Evolutionary conservation across 2,888 invertebrate genomes (phyloP), one percentile per base, ranked within the genome.

Genomic region (Scaptomyza caliginosa): DNA sequence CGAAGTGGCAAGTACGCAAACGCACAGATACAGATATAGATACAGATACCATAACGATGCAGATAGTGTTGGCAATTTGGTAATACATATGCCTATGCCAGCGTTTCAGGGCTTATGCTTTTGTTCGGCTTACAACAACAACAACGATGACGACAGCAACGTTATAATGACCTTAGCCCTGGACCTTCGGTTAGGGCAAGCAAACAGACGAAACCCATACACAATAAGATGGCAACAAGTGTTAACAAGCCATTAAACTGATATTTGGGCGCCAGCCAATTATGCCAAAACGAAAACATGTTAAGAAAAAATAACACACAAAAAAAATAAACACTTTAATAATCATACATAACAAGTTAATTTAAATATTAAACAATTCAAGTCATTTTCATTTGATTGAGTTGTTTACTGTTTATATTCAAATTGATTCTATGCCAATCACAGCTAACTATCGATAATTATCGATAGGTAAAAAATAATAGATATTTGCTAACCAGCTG

Each of bases 161-260:
- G 16, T 23, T 23, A 56, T 11, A 49, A 23, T 36, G 38, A 63
- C 71, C 67, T 67, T 71, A 54, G 46, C 46, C 45, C 26, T 51
- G 46, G 54, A 42, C 51, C 71, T 67, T 67, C 62, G 42, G 28
- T 28, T 21, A 36, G 16, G 45, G 36, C 52, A 49, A 56, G 30
- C 28, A 43, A 68, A 49, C 28, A 39, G 10, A 28, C 39, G 38
- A 17, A 36, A n/a, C 4, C 48, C 66, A 71, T 59, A 59, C 43
- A 34, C 17, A 65, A 70, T 71, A 49, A 38, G 66, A 45, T 60
- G 38, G 21, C 11, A 34, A 34, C 17, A 36, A 49, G 51, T 56
- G 55, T 66, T 66, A 66, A 59, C 48, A 39, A 39, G 39, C 24
- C 17, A 30, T 13, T 16, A 13, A 49, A 26, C 19, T 38, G 38